Base-by-base conservation (phyloP, 2,113 vertebrate species). In the Cairina moschata region DNA sequence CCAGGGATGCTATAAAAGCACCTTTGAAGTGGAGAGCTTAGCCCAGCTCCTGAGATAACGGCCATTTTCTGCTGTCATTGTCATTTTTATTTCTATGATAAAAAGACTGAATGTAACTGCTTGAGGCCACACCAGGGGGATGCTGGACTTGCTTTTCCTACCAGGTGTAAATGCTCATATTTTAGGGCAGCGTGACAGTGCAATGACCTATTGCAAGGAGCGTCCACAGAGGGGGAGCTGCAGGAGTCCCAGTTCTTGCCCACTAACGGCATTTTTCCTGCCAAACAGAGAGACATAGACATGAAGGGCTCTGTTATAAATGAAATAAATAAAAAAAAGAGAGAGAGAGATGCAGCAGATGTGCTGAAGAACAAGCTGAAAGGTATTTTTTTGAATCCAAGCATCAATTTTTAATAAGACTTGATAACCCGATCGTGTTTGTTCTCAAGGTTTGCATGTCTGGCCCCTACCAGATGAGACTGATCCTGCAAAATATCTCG, bases 1-100 rank as follows among this genome's bases (percentile, higher is more conserved):
- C 92, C 83, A 73, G 86, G 69, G 96, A 97, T 52, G 89, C 9
- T 8, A 92, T 48, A 62, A 94, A 95, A 91, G 92, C 15, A 75
- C 80, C 95, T 96, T 96, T 96, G 92, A 97, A 97, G 92, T 46
- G 58, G 42, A 56, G 91, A 93, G 79, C 76, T 95, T 12, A 92
- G 95, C 86, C 78, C 69, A 0, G 46, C 95, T 88, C 86, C 83
- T 40, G 80, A 59, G 91, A 94, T 76, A 59, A 67, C 4, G 5
- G 76, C 86, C 73, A 76, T 88, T 94, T 95, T 92, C 83, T 82
- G 93, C 93, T 95, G 90, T 95, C 95, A 84, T 29, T 88, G 92
- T 95, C 56, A 91, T 91, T 96, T 96, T 91, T 81, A 71, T 84
- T 84, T 68, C 28, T 3, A 63, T 31, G 88, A 94, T 97, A 82